A percentile compares a stretch with the other conserved stretches of the same genome.
phyloP scores from a whole-genome alignment of 1,140 invertebrate genomes.

The Plectus sambesii region DNA sequence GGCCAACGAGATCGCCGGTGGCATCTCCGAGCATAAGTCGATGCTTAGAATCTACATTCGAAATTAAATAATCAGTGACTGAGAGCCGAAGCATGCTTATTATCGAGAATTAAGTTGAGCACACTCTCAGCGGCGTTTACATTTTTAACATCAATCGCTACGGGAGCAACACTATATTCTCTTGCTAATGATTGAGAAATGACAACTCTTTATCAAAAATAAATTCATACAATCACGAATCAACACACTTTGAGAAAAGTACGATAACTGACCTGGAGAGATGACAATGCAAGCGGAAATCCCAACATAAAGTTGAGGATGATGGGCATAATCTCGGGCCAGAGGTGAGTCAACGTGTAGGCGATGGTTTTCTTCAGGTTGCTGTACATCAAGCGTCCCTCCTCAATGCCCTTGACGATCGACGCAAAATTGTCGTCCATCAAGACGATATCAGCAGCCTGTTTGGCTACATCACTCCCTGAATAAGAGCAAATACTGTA shows the following conservation, averaged over 20 bases:
- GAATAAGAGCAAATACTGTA: slow-evolving; percentile 1
- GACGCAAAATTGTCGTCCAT: slow-evolving; percentile 61
- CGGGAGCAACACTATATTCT: too few relatives aligned
- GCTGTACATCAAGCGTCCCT: slow-evolving; percentile 44
- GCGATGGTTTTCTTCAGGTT: slow-evolving; percentile 32
- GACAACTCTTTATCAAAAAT: too few relatives aligned
- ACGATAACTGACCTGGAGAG: slow-evolving; percentile 30
- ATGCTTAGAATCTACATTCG: slow-evolving; percentile 28
- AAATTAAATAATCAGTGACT: too few relatives aligned
- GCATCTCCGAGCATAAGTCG: slow-evolving; percentile 33
- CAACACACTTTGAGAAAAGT: not conserved
- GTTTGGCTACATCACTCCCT: slow-evolving; percentile 54
- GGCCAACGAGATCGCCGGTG: slow-evolving; percentile 43
- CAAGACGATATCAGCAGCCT: slow-evolving; percentile 59
- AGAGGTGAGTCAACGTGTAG: slow-evolving; percentile 45
- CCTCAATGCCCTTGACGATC: slow-evolving; percentile 59
- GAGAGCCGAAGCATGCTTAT: too few relatives aligned
- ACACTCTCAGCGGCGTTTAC: too few relatives aligned
- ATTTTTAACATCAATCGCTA: too few relatives aligned
- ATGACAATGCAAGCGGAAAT: slow-evolving; percentile 38
- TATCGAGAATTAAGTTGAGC: too few relatives aligned
- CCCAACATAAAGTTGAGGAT: slow-evolving; percentile 40
- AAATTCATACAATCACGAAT: too few relatives aligned
- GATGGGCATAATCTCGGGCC: slow-evolving; percentile 45
- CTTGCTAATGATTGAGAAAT: too few relatives aligned